phyloP scores from a whole-genome alignment of 2,888 invertebrate species.

The Eurois occulta region DNA sequence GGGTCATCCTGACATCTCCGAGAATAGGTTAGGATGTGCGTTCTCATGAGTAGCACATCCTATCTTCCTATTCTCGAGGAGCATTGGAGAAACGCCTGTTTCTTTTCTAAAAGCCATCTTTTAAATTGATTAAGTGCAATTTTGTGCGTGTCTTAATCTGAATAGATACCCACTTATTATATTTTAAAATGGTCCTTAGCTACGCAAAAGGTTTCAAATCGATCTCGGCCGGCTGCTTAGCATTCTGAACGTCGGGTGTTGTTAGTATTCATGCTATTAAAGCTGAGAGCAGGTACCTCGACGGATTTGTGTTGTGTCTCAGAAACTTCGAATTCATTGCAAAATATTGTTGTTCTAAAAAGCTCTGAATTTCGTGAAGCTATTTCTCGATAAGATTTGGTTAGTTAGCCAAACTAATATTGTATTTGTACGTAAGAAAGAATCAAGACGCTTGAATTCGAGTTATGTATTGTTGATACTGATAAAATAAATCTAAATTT shows the following conservation, averaged over 20 bases:
- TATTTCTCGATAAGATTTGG: background rate
- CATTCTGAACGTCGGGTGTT: slow-evolving; percentile 58
- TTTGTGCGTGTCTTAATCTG: slow-evolving; percentile 23
- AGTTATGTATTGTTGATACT: slow-evolving; percentile 11
- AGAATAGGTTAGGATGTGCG: background rate
- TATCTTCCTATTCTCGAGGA: background rate
- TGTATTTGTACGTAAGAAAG: background rate
- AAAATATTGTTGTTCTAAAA: slow-evolving; percentile 36
- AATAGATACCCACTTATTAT: slow-evolving; percentile 8
- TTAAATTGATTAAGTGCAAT: slow-evolving; percentile 4
- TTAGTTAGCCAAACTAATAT: background rate
- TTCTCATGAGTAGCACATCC: background rate
- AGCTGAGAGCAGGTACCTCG: slow-evolving; percentile 34
- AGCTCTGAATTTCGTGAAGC: background rate
- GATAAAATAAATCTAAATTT: slow-evolving; percentile 16
- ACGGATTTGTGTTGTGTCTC: slow-evolving; percentile 42
- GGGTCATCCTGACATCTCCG: background rate
- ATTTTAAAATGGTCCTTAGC: slow-evolving; percentile 44
- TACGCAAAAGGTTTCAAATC: slow-evolving; percentile 43
- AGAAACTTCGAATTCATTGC: slow-evolving; percentile 44
- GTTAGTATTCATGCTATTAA: slow-evolving; percentile 56
- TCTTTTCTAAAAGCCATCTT: slow-evolving; percentile 4
- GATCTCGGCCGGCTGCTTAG: slow-evolving; percentile 49
- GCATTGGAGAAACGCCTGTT: background rate
- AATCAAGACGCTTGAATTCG: background rate